Evolutionary conservation across 2,113 vertebrate genomes (phyloP).

Genomic region (Dunckerocampus dactyliophorus): DNA sequence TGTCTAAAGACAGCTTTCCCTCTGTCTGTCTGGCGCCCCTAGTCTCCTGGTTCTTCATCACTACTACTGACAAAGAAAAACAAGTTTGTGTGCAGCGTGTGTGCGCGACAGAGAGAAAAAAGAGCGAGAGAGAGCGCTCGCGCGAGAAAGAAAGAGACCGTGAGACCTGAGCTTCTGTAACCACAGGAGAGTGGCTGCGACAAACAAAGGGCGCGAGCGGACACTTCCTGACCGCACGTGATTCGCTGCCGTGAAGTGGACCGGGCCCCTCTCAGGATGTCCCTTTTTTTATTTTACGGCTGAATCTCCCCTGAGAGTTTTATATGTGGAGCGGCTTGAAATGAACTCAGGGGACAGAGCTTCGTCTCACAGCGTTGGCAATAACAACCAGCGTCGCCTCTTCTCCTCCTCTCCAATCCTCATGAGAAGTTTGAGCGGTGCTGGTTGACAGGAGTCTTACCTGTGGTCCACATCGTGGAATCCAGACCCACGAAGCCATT

Average conservation of each 20-base stretch:
- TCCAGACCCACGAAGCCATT: not conserved
- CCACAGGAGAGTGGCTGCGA: no score
- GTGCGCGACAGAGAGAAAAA: no score
- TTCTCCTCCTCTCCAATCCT: constrained; percentile 22
- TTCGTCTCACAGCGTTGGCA: constrained; percentile 15
- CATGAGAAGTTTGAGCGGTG: constrained; percentile 49
- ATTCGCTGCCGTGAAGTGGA: no score
- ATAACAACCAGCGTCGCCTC: constrained; percentile 8
- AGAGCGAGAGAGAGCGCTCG: not conserved
- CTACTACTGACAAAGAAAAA: no score
- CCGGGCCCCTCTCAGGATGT: not conserved
- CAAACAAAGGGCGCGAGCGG: no score
- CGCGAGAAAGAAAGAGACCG: no score
- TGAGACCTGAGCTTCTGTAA: no score
- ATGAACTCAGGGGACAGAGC: constrained; percentile 37
- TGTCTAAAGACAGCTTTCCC: no score
- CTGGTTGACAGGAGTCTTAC: constrained; percentile 21
- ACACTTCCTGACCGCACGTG: no score
- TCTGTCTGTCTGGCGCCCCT: no score
- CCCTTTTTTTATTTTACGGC: not conserved
- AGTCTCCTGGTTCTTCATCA: no score
- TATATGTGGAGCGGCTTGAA: constrained; percentile 24
- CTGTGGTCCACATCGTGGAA: constrained; percentile 1
- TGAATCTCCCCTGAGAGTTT: constrained; percentile 1
- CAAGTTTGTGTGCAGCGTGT: no score